Evolutionary conservation across 2,113 vertebrate species (phyloP), one percentile per base, ranked within the genome.

Genomic region (Callipepla squamata): DNA sequence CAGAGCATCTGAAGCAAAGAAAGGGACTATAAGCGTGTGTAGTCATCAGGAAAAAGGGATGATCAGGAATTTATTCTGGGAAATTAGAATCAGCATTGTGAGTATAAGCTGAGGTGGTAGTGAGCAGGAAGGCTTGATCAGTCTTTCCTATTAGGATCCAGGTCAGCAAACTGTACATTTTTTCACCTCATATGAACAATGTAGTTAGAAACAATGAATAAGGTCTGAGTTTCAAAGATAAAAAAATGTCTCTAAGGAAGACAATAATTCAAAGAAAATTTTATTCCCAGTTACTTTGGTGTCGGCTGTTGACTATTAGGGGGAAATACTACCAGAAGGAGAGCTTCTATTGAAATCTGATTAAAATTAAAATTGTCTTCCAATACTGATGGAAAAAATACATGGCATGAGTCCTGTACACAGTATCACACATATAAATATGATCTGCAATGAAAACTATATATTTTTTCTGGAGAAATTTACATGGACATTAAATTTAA

Each of bases 61-160:
- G 1, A 42, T 6, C 0, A 6, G 19, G 8, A 80, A 0, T 21
- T 61, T 80, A 48, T 84, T 55, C 50, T 63, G 53, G 65, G 47
- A 90, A 85, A 75, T 1, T 2, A 50, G 16, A 50, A 62, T 22
- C 44, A 19, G n/a, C 25, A 20, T 14, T 87, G 12, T 7, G 6
- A 69, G 1, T 38, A 38, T 22, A 48, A 72, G 5, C 25, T 51
- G 26, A 55, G 9, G 15, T 0, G 0, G 2, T 4, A 26, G 22
- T 4, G 5, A 28, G 9, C 13, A 42, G 30, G 28, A 85, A 91
- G 51, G 7, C 23, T 57, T 70, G 32, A 26, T 22, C 25, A 72
- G 47, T 26, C 20, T 88, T 92, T 69, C 42, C 6, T 34, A 47
- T 17, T 13, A 83, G 5, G 10, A 74, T 72, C 3, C 30, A n/a